Evolutionary conservation across 2,888 invertebrate species (phyloP).

Genomic region (Volucella inflata): DNA sequence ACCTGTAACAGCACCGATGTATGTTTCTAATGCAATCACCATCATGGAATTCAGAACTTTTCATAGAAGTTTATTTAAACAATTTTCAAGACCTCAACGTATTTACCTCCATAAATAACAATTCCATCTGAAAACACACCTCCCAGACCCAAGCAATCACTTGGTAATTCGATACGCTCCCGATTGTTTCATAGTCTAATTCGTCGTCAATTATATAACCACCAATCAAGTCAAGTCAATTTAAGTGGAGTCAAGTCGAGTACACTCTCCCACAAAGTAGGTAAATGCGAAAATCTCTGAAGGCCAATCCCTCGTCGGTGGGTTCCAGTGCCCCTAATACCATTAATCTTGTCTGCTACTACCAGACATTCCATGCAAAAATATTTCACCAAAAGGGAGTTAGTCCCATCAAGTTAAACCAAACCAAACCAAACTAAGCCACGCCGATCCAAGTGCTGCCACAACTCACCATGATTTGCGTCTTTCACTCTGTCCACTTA

Average conservation of each 20-base stretch:
- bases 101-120: neutral
- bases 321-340: constrained; percentile 40
- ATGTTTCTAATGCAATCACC: no score
- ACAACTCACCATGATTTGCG: constrained; percentile 52
- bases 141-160: neutral
- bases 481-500: constrained; percentile 57
- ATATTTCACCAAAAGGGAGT: neutral
- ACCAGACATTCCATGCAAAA: constrained; percentile 33
- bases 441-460: neutral
- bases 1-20: no score
- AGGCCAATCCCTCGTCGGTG: constrained; percentile 49
- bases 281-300: constrained; percentile 1
- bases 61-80: no score
- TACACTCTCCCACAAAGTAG: constrained; percentile 7
- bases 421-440: neutral
- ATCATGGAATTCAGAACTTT: no score
- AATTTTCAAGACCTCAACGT: no score
- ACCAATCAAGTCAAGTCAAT: neutral
- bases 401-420: neutral
- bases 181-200: constrained; percentile 32
- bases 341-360: constrained; percentile 31
- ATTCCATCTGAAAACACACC: constrained; percentile 4
- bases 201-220: constrained; percentile 28
- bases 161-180: constrained; percentile 20
- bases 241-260: no score